Conservation (phyloP, 2,113 vertebrate species). For the Micronisus gabar region DNA sequence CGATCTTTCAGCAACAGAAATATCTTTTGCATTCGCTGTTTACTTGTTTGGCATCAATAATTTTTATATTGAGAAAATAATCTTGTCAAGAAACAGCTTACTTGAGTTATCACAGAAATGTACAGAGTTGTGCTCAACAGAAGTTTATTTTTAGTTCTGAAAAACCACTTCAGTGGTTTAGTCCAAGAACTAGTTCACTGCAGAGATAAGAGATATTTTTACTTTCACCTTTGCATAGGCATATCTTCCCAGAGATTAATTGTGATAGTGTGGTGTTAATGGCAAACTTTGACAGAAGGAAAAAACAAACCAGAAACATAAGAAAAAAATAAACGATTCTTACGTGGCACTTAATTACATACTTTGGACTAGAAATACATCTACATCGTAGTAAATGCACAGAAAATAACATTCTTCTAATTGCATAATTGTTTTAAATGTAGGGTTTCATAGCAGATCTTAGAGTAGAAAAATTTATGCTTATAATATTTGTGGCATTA, state of each 20-base stretch:
- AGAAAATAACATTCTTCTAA: background rate
- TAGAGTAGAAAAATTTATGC: background rate
- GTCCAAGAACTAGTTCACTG: slow-evolving; percentile 29
- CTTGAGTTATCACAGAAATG: background rate
- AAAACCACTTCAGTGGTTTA: background rate
- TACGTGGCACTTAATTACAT: background rate
- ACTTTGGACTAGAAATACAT: background rate
- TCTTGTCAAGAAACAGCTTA: background rate
- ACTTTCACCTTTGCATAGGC: background rate
- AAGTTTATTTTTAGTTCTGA: slow-evolving; percentile 45
- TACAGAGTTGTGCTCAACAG: background rate
- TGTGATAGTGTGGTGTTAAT: background rate
- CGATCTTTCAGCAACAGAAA: background rate
- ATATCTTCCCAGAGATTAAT: background rate
- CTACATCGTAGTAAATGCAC: background rate
- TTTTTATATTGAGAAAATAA: background rate
- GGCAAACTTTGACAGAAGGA: background rate
- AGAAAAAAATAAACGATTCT: background rate
- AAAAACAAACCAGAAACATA: background rate
- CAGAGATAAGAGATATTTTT: slow-evolving; percentile 26
- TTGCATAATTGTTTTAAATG: background rate
- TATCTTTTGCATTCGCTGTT: background rate
- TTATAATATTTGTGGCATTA: background rate
- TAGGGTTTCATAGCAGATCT: background rate
- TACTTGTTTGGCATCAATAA: background rate